phyloP scores from a whole-genome alignment of 2,888 invertebrate genomes.

The Lobophora halterata region DNA sequence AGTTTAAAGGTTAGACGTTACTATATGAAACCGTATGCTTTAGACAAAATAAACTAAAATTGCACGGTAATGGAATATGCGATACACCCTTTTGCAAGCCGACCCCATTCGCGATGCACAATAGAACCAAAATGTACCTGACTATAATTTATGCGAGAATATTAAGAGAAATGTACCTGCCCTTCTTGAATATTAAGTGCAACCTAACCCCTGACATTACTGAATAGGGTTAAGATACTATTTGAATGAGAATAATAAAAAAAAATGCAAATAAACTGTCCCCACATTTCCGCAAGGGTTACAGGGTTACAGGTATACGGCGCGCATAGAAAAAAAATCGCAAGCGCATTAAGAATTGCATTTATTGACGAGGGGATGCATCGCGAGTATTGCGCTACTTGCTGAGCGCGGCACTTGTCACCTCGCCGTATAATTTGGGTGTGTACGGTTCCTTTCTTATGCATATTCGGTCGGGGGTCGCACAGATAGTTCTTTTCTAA shows the following conservation, averaged over 20 bases:
- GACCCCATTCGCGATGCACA: slow-evolving; percentile 62
- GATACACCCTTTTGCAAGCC: slow-evolving; percentile 47
- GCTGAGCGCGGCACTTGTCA: slow-evolving; percentile 71
- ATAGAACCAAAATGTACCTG: slow-evolving; percentile 78
- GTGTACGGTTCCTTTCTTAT: slow-evolving; percentile 70
- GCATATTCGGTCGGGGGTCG: slow-evolving; percentile 70
- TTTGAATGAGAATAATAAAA: slow-evolving; percentile 77
- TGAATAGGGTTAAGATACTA: slow-evolving; percentile 80
- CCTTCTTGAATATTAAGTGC: slow-evolving; percentile 81
- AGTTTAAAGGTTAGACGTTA: slow-evolving; percentile 34
- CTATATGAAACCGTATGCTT: slow-evolving; percentile 41
- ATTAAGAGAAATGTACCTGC: slow-evolving; percentile 81
- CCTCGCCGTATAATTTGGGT: slow-evolving; percentile 77
- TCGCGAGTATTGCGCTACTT: slow-evolving; percentile 43
- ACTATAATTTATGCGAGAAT: slow-evolving; percentile 82
- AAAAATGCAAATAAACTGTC: slow-evolving; percentile 81
- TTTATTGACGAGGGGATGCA: slow-evolving; percentile 41
- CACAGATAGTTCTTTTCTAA: slow-evolving; percentile 76
- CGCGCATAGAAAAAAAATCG: slow-evolving; percentile 61
- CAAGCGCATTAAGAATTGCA: slow-evolving; percentile 60
- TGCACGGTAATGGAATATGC: slow-evolving; percentile 33
- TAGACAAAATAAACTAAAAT: slow-evolving; percentile 44
- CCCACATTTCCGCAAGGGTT: slow-evolving; percentile 64
- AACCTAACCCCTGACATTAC: slow-evolving; percentile 81
- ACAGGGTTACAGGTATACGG: slow-evolving; percentile 70